Evolutionary conservation across 2,888 invertebrate species (phyloP), one percentile per base, ranked within the genome.

Genomic region (Terebella lapidaria): DNA sequence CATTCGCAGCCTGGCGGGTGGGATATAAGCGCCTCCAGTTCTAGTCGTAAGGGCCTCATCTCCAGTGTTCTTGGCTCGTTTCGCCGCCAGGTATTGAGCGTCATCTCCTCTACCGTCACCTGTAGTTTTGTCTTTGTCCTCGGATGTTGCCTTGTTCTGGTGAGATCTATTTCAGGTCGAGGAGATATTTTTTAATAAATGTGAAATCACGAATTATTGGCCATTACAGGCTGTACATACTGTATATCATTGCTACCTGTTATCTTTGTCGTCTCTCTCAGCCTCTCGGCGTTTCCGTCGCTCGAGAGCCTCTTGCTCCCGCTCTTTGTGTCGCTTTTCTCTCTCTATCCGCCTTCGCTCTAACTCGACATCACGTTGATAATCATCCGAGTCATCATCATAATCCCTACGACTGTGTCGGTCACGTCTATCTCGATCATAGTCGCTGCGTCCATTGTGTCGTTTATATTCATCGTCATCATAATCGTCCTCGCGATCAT

Each of bases 1-100:
- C 60, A 61, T 58, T 18, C 60, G 54, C 46, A 99, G 83, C 75
- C 91, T 93, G 0, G 97, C 97, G 0, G 97, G 99, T 1, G 99
- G 99, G 72, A 99, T 99, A 74, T 99, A 99, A 2, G 97, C 97
- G 1, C 70, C 70, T 3, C 70, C 62, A 46, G 59, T 62, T n/a
- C 53, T 29, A 2, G 62, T 49, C 2, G 56, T 62, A n/a, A 56
- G 42, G 26, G 22, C 5, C 18, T 24, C 30, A 10, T 57, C 42
- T 20, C 20, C 27, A 30, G 25, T 53, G 2, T 45, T 3, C 52
- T 63, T 63, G 18, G 26, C 26, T n/a, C 56, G 51, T 35, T 63
- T 63, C 1, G 47, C 22, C 15, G 25, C 35, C 46, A 58, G 55
- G 30, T 29, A 58, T 22, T 59, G 52, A 4, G 27, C 45, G 25